Conservation (phyloP, 2,888 invertebrate genomes). For the Smittia aterrima region DNA sequence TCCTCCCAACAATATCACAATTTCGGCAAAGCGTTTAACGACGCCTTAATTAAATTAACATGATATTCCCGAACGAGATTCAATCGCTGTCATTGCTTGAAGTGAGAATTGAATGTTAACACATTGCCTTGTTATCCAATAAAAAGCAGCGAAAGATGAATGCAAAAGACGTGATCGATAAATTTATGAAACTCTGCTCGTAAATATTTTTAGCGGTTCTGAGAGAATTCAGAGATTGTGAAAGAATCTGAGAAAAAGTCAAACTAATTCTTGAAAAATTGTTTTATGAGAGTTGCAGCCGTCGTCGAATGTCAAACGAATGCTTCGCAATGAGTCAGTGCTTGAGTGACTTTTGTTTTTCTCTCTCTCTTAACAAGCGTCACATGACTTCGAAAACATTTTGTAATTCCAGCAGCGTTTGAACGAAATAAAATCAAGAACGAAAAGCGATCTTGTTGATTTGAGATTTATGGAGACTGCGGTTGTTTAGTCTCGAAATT, state of each 20-base stretch:
- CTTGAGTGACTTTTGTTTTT: neutral
- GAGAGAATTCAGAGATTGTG: neutral
- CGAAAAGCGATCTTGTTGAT: no score
- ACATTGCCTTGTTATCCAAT: neutral
- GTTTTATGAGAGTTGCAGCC: neutral
- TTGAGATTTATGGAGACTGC: neutral
- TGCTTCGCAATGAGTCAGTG: neutral
- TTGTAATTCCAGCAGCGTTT: no score
- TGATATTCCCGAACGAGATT: neutral
- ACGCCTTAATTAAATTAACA: slow-evolving; percentile 22
- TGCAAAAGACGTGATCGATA: slow-evolving; percentile 13
- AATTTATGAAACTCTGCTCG: neutral
- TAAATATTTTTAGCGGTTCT: slow-evolving; percentile 18
- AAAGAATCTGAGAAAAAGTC: neutral
- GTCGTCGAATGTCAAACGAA: neutral
- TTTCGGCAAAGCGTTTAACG: neutral
- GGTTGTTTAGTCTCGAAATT: neutral
- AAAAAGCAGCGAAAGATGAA: neutral
- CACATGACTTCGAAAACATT: slow-evolving; percentile 2
- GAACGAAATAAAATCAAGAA: no score
- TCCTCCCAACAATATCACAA: neutral
- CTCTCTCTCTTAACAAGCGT: neutral
- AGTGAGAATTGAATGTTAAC: neutral
- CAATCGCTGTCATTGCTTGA: neutral
- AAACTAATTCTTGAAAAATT: neutral